Evolutionary conservation across 1,140 invertebrate genomes (phyloP).

Genomic region (Ips nitidus): DNA sequence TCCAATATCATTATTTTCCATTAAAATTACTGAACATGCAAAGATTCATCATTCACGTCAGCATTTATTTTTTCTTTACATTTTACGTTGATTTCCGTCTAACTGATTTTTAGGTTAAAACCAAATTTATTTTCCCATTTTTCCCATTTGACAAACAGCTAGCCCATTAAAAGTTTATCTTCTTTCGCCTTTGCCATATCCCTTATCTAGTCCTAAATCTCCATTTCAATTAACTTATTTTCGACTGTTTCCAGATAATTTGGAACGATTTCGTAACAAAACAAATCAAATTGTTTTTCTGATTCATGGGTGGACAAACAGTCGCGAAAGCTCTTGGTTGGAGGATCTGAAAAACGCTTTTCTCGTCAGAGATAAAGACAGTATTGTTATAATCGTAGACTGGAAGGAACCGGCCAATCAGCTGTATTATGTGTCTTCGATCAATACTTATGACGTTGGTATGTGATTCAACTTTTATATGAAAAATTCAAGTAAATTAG

Average conservation of each 20-base stretch:
- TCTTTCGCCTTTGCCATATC: too few relatives aligned
- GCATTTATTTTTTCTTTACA: too few relatives aligned
- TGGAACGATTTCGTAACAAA: slow-evolving; percentile 28
- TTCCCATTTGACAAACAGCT: too few relatives aligned
- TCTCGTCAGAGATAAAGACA: slow-evolving; percentile 54
- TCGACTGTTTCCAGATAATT: slow-evolving; percentile 19
- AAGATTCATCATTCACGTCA: too few relatives aligned
- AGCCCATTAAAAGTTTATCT: too few relatives aligned
- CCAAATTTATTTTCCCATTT: too few relatives aligned
- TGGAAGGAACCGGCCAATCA: slow-evolving; percentile 61
- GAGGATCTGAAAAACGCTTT: slow-evolving; percentile 57
- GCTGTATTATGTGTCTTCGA: slow-evolving; percentile 45
- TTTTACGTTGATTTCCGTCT: too few relatives aligned
- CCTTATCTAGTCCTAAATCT: background rate
- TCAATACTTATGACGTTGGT: slow-evolving; percentile 50
- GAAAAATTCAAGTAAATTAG: slow-evolving; percentile 5
- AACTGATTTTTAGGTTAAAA: too few relatives aligned
- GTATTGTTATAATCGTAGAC: slow-evolving; percentile 66
- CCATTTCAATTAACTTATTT: slow-evolving; percentile 16
- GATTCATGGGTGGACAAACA: slow-evolving; percentile 59
- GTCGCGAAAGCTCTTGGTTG: slow-evolving; percentile 48
- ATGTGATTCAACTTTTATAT: slow-evolving; percentile 34
- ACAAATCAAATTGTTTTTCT: slow-evolving; percentile 49
- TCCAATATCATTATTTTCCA: too few relatives aligned
- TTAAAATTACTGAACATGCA: too few relatives aligned